Percentiles rank a stretch among this genome's conserved stretches.
These are phyloP conservation scores for Aleiodes testaceus DNA, from an alignment of 2,888 invertebrate genomes.

Conservation along the genomic window DNA sequence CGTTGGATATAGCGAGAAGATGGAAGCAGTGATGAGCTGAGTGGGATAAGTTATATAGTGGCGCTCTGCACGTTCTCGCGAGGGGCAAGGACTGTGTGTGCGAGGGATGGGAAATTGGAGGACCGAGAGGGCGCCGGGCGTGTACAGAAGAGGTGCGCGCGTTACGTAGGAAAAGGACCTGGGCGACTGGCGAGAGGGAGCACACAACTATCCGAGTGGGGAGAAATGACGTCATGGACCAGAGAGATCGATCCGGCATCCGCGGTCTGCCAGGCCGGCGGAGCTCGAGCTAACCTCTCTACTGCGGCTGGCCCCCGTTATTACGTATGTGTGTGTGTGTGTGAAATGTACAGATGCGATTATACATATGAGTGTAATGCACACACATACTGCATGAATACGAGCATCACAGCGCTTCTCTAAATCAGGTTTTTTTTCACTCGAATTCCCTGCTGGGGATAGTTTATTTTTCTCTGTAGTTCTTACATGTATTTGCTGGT, in stretches of 20 bases:
- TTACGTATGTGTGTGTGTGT: neutral
- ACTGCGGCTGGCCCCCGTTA: neutral
- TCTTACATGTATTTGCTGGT: no score
- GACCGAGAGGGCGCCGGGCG: slow-evolving; percentile 5
- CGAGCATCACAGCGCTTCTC: neutral
- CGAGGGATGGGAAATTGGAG: slow-evolving; percentile 4
- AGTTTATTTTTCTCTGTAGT: no score
- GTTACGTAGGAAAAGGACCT: slow-evolving; percentile 2
- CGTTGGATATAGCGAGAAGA: slow-evolving; percentile 3
- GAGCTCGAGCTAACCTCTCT: slow-evolving; percentile 26
- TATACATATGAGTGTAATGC: no score
- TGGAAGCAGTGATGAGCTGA: slow-evolving; percentile 17
- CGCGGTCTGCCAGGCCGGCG: slow-evolving; percentile 51
- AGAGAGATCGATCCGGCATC: slow-evolving; percentile 56
- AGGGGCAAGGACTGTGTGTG: no score
- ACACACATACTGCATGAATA: no score
- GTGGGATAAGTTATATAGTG: slow-evolving; percentile 7
- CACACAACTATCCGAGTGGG: slow-evolving; percentile 22
- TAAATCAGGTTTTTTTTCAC: neutral
- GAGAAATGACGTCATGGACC: slow-evolving; percentile 50
- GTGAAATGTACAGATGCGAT: neutral
- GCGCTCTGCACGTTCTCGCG: no score
- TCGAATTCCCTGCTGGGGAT: neutral
- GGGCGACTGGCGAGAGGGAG: slow-evolving; percentile 6
- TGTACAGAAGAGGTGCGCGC: neutral